Evolutionary conservation across 2,113 vertebrate species (phyloP), one percentile per base, ranked within the genome.

Genomic region (Peucedramus taeniatus): DNA sequence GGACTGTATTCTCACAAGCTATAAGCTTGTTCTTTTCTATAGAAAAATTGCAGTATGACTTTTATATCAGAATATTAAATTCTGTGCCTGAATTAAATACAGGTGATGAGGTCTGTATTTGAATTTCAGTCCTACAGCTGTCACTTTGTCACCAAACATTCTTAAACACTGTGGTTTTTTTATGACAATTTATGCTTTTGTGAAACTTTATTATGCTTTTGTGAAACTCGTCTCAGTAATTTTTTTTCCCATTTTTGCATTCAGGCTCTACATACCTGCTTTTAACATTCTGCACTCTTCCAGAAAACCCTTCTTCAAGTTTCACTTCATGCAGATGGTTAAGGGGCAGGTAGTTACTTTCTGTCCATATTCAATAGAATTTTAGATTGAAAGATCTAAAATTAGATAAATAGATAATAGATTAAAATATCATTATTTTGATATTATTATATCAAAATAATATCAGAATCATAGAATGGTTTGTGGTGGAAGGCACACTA

Each of bases 171-270:
- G 10, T n/a, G n/a, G n/a, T n/a, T 4, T 83, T 84, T 49, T 56
- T 13, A 47, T 24, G 12, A 35, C 15, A 71, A 22, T 50, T 49
- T 74, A 24, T 81, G 3, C 3, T 66, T 78, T 74, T 15, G 30
- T 24, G 15, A 90, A 53, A 71, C 7, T 39, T n/a, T 13, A 35
- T 19, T 10, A 40, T 3, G 3, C 3, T 66, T 78, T 74, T 15
- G 30, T 24, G 15, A 90, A 53, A 71, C 7, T 39, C 51, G 7
- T n/a, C 7, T 31, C 15, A 49, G 6, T 9, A 66, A 22, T 23
- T 39, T 69, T 68, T 39, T 45, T 4, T 3, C 4, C 4, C 0
- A 1, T 8, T 66, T 89, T 83, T 9, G 0, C 11, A 42, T 54
- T 65, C 47, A 82, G 16, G 5, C 28, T 90, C 71, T 82, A 17